Evolutionary conservation across 2,113 vertebrate genomes (phyloP), one percentile per base, ranked within the genome.

Genomic region (Recurvirostra avosetta): DNA sequence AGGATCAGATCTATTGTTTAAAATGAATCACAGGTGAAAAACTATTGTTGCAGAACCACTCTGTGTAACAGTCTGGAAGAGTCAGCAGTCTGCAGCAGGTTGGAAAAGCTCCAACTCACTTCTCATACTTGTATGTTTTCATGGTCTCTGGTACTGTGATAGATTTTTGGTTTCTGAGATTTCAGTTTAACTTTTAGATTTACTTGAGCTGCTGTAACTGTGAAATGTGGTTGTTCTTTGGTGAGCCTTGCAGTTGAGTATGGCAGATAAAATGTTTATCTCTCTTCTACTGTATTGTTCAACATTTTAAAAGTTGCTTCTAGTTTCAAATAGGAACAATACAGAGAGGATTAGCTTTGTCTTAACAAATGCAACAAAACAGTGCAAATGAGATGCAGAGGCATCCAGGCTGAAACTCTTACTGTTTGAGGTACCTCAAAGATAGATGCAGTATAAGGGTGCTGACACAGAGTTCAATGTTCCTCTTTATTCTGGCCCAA

Each of bases 101-200:
- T 92, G 91, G 87, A 94, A 75, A 52, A 82, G 38, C 74, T 96
- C 87, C 90, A 87, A 0, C 43, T 81, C 8, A 1, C 68, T 91
- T 92, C 66, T 78, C 56, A 23, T 72, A 23, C 68, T 78, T 12
- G 0, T 74, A 49, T 67, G 50, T 91, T 95, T 95, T 96, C 62
- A 47, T 86, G 87, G 78, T 90, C 6, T 79, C 58, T 73, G 66
- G 45, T 87, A 30, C 38, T 78, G 62, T 90, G 92, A 68, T 73
- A 90, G 81, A 82, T 93, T 90, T 95, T 90, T 90, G 67, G 62
- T 82, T 94, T 72, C 90, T 90, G 81, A 86, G 71, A 90, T 93
- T 93, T 90, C 74, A 88, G 52, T 96, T 93, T 75, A 96, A 77
- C 92, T 94, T 94, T 91, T 70, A 79, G 81, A 93, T 94, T 95